Base-by-base conservation (phyloP, 1,140 invertebrate species). In the Lutraria rhynchaena region DNA sequence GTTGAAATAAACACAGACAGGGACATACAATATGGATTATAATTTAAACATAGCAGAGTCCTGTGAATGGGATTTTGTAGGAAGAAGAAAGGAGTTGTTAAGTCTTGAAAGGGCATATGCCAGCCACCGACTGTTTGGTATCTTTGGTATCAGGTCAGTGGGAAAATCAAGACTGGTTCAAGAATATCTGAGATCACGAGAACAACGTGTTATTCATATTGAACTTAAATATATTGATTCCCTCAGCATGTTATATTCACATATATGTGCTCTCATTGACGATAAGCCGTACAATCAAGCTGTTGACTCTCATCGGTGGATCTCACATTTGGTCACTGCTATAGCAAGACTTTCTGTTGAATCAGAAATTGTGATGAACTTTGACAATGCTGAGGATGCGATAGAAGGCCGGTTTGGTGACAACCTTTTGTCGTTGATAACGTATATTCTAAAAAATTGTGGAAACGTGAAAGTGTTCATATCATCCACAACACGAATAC, bases 341-440 rank as follows among this genome's bases (percentile, higher is more conserved):
- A 5, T 61, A 49, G 24, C 22, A 41, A 7, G 29, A 13, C 11
- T 37, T 19, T 49, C 51, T 53, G 33, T 13, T 2, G 29, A 17
- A n/a, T 31, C 49, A 41, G 17, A 27, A 29, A 75, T 41, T 27
- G 33, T 35, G 24, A 27, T 51, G 24, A 44, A 69, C 15, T 75
- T 83, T 57, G 81, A 76, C 35, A 76, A 83, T 61, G 71, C 71
- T 3, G 81, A 83, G 44, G 44, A 83, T 60, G 53, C 69, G 13
- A 41, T 83, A 13, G 63, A 76, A 37, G 31, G 41, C 13, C 17
- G 2, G 3, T 44, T 41, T 15, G 33, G 31, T 2, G 57, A 70
- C 24, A n/a, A 70, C n/a, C 41, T 76, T 51, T 29, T 76, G 29
- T 22, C 24, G n/a, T 29, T 77, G 1, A 5, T 75, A 1, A 49